Base-by-base conservation (phyloP, 30 jellyfish, hydroid and myxozoan species). In the Aurelia sp. region DNA sequence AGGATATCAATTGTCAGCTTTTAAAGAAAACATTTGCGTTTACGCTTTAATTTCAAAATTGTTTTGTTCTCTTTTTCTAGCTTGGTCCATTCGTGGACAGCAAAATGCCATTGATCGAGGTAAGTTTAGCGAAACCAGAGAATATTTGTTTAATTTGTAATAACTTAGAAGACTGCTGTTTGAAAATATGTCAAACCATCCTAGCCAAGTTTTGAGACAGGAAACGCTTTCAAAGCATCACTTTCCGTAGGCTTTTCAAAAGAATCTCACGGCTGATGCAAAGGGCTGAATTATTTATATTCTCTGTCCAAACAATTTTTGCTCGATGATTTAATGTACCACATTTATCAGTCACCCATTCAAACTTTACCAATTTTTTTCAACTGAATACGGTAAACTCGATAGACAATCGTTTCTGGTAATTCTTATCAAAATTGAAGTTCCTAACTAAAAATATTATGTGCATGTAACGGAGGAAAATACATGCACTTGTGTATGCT, bases 71-170 rank as follows among this genome's bases (percentile, higher is more conserved):
- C 35, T 63, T 64, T 59, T 75, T 63, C 35, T 70, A 94, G 99
- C 95, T 84, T 89, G 99, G 99, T 0, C 99, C 99, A 33, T 94
- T 94, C 62, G 96, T 94, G 12, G 99, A 94, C 81, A 84, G 95
- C 86, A 88, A 85, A 55, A 97, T 90, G 31, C 96, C 90, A 2
- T 47, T 81, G 30, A 87, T 89, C 20, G 96, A 89, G 89, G 99
- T 94, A 85, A 44, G 82, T 63, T 24, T 4, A 57, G 16, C 55
- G 55, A 44, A 9, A 44, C 55, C 3, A 58, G 16, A 12, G 27
- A 12, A 13, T 74, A 41, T 33, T 38, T 22, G 30, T 8, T 4
- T n/a, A n/a, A 38, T 38, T 38, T 38, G 50, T 38, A 7, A 38
- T 38, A 38, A 38, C 0, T 38, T 38, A 38, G 50, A 38, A 38